Percentiles rank a stretch among this genome's conserved stretches.
phyloP scores from a whole-genome alignment of 2,113 vertebrate genomes.

The Coptodon rendalli region DNA sequence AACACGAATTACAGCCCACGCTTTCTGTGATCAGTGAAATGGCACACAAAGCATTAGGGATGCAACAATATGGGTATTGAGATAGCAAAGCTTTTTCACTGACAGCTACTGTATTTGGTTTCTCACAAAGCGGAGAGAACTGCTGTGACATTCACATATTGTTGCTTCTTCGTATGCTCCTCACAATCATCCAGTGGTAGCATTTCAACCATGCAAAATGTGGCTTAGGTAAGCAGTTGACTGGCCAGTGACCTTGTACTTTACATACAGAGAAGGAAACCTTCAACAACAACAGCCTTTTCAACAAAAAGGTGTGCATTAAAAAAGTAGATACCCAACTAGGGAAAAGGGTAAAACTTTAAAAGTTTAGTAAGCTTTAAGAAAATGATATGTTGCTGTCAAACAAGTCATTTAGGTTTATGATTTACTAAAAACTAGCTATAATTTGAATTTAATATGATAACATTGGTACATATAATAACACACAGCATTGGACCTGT shows the following conservation, averaged over 20 bases:
- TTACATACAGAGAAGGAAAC: neutral
- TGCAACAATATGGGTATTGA: slow-evolving; percentile 36
- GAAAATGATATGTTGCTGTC: neutral
- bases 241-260: neutral
- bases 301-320: neutral
- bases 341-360: neutral
- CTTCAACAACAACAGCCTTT: neutral
- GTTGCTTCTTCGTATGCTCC: neutral
- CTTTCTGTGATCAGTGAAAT: slow-evolving; percentile 27
- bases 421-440: neutral
- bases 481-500: neutral
- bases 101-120: slow-evolving; percentile 19
- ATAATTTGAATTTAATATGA: neutral
- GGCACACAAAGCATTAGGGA: slow-evolving; percentile 33
- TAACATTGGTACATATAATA: neutral
- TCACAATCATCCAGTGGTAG: neutral
- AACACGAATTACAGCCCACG: slow-evolving; percentile 33
- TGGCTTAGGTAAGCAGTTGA: slow-evolving; percentile 14
- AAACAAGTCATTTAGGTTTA: neutral
- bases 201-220: slow-evolving; percentile 3
- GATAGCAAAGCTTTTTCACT: slow-evolving; percentile 29
- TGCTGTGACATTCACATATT: slow-evolving; percentile 5
- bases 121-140: slow-evolving; percentile 17
- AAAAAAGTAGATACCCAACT: neutral
- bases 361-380: neutral